A percentile compares a stretch with the other conserved stretches of the same genome.
phyloP scores from a whole-genome alignment of 92 coral and sea anemone genomes.

The Bergia puertoricense region DNA sequence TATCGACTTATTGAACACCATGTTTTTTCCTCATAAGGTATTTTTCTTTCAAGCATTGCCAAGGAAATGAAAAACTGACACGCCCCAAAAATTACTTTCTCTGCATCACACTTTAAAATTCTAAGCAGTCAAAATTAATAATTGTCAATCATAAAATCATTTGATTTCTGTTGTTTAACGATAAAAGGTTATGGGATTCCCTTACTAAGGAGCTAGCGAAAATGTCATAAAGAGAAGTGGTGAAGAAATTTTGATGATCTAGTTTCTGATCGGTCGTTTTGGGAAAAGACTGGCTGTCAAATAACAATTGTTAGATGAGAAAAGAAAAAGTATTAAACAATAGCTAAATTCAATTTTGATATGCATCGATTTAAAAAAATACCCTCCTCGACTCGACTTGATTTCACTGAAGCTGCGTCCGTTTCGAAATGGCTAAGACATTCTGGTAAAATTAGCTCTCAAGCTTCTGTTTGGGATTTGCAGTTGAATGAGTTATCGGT shows the following conservation, averaged over 20 bases:
- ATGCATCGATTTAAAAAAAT: not conserved
- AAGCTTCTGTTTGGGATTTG: not conserved
- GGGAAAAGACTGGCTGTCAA: not conserved
- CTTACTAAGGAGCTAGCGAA: not conserved
- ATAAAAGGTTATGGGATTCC: not conserved
- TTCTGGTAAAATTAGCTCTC: not conserved
- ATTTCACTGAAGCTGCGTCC: not conserved
- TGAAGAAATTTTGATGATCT: not conserved
- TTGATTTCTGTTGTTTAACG: not conserved
- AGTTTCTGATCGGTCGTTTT: not conserved
- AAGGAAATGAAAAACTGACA: not conserved
- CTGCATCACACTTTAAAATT: not conserved
- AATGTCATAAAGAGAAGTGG: no score
- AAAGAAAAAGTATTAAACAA: not conserved
- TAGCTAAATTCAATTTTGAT: not conserved
- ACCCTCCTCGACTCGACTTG: not conserved
- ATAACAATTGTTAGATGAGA: not conserved
- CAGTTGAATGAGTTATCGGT: not conserved
- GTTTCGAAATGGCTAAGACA: no score
- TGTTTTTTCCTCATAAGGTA: no score
- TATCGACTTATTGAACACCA: no score
- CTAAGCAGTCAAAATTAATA: slow-evolving; percentile 17
- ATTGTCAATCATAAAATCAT: not conserved
- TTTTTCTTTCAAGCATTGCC: no score
- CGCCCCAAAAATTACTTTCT: not conserved